phyloP scores from a whole-genome alignment of 2,888 invertebrate genomes.

The Epirrhoe tristata region DNA sequence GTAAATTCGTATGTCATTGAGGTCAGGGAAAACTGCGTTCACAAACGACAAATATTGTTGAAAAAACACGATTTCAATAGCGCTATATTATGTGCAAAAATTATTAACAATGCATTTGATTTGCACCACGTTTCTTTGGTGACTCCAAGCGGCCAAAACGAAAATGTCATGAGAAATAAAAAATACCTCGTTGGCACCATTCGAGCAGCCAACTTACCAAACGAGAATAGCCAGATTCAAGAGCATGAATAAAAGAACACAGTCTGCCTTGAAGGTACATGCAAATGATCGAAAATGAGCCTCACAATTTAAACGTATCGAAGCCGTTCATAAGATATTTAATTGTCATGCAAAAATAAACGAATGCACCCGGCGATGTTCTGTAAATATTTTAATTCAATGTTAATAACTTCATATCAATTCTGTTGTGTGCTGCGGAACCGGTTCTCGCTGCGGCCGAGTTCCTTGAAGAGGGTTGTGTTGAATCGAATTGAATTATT shows the following conservation, averaged over 20 bases:
- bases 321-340: constrained; percentile 61
- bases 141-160: constrained; percentile 49
- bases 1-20: constrained; percentile 59
- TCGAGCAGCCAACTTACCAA: constrained; percentile 62
- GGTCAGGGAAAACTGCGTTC: constrained; percentile 51
- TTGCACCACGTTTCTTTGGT: constrained; percentile 51
- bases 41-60: constrained; percentile 46
- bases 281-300: constrained; percentile 65
- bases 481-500: constrained; percentile 62
- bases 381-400: constrained; percentile 77
- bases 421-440: constrained; percentile 55
- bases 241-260: constrained; percentile 74
- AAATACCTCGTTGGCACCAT: constrained; percentile 70
- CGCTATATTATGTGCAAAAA: constrained; percentile 32
- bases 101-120: constrained; percentile 48
- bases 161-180: constrained; percentile 61
- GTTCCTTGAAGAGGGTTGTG: constrained; percentile 51
- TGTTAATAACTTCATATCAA: constrained; percentile 74
- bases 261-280: constrained; percentile 65
- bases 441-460: constrained; percentile 56
- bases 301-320: constrained; percentile 59
- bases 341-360: constrained; percentile 79
- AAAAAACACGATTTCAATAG: constrained; percentile 49
- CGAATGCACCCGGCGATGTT: constrained; percentile 63
- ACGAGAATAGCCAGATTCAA: constrained; percentile 76